Conservation (phyloP, 2,797 vertebrate species). For the Saguinus oedipus region DNA sequence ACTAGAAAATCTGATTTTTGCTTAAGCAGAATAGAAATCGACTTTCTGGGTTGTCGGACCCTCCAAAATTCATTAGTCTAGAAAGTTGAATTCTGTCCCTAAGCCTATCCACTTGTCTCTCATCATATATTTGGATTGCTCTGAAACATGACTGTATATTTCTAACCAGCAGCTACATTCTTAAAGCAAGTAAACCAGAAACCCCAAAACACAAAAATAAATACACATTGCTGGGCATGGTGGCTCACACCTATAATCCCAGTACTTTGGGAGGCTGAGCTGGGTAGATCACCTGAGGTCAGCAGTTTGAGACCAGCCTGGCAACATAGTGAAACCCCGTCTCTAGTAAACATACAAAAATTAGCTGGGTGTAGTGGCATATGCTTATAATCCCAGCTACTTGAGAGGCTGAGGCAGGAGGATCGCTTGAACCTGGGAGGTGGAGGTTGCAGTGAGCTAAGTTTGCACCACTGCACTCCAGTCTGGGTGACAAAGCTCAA, state of each 20-base stretch:
- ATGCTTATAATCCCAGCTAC: background rate
- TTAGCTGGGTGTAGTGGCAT: background rate
- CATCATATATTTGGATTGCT: background rate
- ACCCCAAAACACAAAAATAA: background rate
- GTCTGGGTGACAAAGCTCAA: background rate
- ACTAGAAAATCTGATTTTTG: conserved; percentile 33
- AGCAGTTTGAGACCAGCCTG: background rate
- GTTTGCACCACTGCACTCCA: background rate
- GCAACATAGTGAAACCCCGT: background rate
- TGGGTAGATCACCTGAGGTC: background rate
- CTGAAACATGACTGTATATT: background rate
- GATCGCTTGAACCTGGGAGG: background rate
- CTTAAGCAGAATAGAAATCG: background rate
- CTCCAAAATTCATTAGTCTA: conserved; percentile 27
- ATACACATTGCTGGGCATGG: background rate
- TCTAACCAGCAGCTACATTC: background rate
- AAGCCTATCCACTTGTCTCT: background rate
- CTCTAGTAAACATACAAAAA: background rate
- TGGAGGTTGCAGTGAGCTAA: background rate
- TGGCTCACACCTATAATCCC: background rate
- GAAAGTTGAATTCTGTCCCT: background rate
- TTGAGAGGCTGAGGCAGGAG: background rate
- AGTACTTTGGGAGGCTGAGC: no score
- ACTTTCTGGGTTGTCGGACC: background rate
- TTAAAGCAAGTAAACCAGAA: conserved; percentile 10